Conservation (phyloP, 2,797 vertebrate genomes). For the Bryconaethiops microstoma region DNA sequence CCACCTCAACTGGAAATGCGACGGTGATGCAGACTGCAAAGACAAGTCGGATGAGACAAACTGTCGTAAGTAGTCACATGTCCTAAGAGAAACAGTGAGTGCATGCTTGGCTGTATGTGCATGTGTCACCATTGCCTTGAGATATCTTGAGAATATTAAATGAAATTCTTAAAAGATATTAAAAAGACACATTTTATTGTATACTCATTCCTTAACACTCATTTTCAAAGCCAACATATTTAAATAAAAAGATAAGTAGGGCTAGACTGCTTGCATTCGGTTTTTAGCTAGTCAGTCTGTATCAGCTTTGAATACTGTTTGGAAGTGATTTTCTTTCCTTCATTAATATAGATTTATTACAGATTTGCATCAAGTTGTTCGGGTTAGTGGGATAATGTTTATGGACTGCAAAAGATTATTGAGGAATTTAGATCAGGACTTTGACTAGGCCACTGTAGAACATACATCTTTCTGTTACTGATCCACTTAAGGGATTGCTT, state of each 20-base stretch:
- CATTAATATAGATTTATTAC: not conserved
- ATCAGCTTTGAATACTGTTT: not conserved
- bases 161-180: too few species aligned
- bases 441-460: not conserved
- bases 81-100: not conserved
- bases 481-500: not conserved
- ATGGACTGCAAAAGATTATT: not conserved
- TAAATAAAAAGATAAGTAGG: too few species aligned
- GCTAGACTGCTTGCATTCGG: too few species aligned
- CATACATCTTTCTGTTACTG: not conserved
- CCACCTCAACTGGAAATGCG: constrained; percentile 95
- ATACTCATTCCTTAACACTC: too few species aligned
- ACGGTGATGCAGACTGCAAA: constrained; percentile 95
- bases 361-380: not conserved
- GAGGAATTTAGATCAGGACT: not conserved
- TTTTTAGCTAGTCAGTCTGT: too few species aligned
- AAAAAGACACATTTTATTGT: too few species aligned
- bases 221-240: too few species aligned
- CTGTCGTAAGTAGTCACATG: constrained; percentile 86
- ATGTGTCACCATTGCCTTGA: not conserved
- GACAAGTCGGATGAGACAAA: constrained; percentile 94
- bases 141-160: too few species aligned
- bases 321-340: not conserved
- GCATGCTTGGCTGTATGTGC: not conserved
- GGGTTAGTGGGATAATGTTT: not conserved